Evolutionary conservation across 2,888 invertebrate species (phyloP).

Genomic region (Coenonympha glycerion): DNA sequence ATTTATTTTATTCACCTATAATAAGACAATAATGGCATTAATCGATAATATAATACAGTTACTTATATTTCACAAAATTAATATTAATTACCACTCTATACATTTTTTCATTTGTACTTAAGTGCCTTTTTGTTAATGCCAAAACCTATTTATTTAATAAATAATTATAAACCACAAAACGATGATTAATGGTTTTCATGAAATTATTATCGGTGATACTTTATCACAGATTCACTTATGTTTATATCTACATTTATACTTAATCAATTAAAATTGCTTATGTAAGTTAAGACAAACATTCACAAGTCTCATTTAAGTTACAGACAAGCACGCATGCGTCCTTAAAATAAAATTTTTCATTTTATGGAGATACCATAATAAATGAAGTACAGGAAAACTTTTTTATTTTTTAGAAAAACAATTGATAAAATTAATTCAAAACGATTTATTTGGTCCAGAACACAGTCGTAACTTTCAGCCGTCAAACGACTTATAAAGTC

Average conservation of each 20-base stretch:
- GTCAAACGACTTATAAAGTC: too few relatives aligned
- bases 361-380: too few relatives aligned
- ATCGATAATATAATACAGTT: constrained; percentile 36
- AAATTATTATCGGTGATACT: constrained; percentile 27
- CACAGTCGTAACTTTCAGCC: too few relatives aligned
- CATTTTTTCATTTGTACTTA: constrained; percentile 58
- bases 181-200: constrained; percentile 14
- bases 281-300: too few relatives aligned
- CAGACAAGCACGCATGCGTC: too few relatives aligned
- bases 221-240: constrained; percentile 35
- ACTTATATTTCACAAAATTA: constrained; percentile 28
- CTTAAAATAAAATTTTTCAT: too few relatives aligned
- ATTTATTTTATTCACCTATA: constrained; percentile 54
- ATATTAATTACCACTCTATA: constrained; percentile 26
- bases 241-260: constrained; percentile 23
- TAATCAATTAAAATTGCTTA: too few relatives aligned
- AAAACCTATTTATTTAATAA: constrained; percentile 18
- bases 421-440: too few relatives aligned
- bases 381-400: too few relatives aligned
- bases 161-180: constrained; percentile 13
- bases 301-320: too few relatives aligned
- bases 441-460: too few relatives aligned
- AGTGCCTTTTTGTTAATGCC: constrained; percentile 48
- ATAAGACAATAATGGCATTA: constrained; percentile 42
- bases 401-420: too few relatives aligned